phyloP scores from a whole-genome alignment of 2,113 vertebrate species.

The Silurus meridionalis region DNA sequence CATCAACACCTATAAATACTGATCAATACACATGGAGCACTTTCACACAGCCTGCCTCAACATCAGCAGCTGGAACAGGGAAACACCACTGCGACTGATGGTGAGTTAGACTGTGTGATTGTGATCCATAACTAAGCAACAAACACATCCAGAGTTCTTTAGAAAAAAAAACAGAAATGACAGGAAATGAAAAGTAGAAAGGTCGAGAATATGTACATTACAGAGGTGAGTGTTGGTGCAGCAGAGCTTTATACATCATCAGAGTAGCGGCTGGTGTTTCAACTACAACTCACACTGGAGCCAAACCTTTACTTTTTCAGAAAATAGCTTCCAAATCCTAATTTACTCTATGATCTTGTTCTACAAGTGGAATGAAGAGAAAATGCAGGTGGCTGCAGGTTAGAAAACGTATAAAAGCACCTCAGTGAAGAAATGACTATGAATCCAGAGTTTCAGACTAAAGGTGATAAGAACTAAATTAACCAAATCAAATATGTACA shows the following conservation, averaged over 20 bases:
- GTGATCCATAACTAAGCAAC: slow-evolving; percentile 69
- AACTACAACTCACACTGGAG: slow-evolving; percentile 12
- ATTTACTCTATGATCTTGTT: background rate
- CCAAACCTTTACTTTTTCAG: background rate
- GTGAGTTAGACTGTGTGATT: slow-evolving; percentile 61
- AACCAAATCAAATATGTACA: slow-evolving; percentile 1
- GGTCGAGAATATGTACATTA: slow-evolving; percentile 67
- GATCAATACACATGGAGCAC: slow-evolving; percentile 66
- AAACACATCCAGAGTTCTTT: slow-evolving; percentile 69
- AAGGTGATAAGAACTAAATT: background rate
- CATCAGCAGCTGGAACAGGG: slow-evolving; percentile 3
- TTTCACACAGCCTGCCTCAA: slow-evolving; percentile 59
- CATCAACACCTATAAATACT: slow-evolving; percentile 76
- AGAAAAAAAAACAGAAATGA: slow-evolving; percentile 48
- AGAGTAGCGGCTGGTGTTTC: background rate
- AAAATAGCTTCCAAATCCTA: slow-evolving; percentile 6
- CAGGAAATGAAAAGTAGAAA: slow-evolving; percentile 45
- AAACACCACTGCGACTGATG: background rate
- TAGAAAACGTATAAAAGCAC: slow-evolving; percentile 7
- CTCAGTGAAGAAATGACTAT: background rate
- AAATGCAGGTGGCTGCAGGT: background rate
- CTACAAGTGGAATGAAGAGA: background rate
- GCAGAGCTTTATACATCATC: slow-evolving; percentile 7
- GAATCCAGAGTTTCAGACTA: slow-evolving; percentile 12
- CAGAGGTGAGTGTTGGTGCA: slow-evolving; percentile 41